Base-by-base conservation (phyloP, 1,140 invertebrate genomes). In the Trachymyrmex cornetzi region DNA sequence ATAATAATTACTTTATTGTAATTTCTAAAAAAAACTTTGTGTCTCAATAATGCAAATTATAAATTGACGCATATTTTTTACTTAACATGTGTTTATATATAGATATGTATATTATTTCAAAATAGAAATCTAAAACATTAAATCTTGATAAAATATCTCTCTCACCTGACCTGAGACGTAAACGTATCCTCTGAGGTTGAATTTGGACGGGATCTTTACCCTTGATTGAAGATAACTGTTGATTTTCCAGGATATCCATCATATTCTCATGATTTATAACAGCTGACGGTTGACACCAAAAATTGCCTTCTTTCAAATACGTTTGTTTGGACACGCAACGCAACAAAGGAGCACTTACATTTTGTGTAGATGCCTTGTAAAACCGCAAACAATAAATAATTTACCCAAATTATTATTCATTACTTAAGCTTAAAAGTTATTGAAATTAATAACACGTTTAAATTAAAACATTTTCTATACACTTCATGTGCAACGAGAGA, bases 151-250 rank as follows among this genome's bases (percentile, higher is more conserved):
- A 79, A 67, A 55, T 86, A 1, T 77, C 44, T 50, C 5, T 86
- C 66, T 87, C 86, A 92, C 93, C 92, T 91, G 55, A 87, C 77
- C 92, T 87, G 0, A 94, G 87, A 34, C 27, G 74, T 53, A 94
- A 64, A 0, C 34, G 57, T 34, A 94, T 88, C 57, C 38, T 89
- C 34, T 94, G 94, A 1, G 94, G 94, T 69, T 91, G 88, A 24
- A 94, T 53, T 59, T 94, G 94, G 12, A 94, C 79, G 0, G 91
- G 88, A 44, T 90, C 87, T 22, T 71, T 69, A 30, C 67, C 85
- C 24, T 91, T 91, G 0, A 16, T 53, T 3, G 89, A 92, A 0
- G 90, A 91, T 11, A 94, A 69, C 2, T 88, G 79, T 22, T 69
- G 77, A 89, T 93, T 67, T n/a, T 89, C 82, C 0, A 90, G 16